These are phyloP conservation scores for Myotis planiceps DNA, from an alignment of 2,797 vertebrate genomes.

Conservation along the genomic window DNA sequence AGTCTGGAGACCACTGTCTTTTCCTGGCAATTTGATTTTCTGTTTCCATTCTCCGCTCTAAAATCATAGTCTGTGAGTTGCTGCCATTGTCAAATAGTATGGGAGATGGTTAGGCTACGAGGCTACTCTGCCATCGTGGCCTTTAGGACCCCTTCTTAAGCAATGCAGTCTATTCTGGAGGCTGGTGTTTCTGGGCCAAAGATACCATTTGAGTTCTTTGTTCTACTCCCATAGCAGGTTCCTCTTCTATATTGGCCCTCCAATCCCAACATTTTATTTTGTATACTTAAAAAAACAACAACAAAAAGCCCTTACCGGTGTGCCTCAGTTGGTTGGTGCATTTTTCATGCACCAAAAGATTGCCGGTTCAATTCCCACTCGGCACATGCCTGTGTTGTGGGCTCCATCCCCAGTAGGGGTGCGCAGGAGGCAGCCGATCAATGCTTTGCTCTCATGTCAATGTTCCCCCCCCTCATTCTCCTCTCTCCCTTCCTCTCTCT, in stretches of 20 bases:
- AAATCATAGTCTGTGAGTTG: not conserved
- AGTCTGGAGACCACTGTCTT: not conserved
- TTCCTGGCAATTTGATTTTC: not conserved
- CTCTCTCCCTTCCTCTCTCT: not conserved
- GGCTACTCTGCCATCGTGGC: not conserved
- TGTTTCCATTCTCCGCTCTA: not conserved
- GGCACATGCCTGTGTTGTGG: not conserved
- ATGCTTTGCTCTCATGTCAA: not conserved
- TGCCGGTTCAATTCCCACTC: not conserved
- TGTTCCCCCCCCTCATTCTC: not conserved
- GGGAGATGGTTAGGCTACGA: not conserved
- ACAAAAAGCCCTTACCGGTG: not conserved
- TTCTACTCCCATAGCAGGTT: not conserved
- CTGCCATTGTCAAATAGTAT: not conserved
- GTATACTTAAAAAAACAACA: not conserved
- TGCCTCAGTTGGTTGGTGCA: not conserved
- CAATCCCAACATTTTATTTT: not conserved
- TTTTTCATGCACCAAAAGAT: not conserved
- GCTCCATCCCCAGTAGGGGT: not conserved
- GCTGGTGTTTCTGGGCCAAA: not conserved
- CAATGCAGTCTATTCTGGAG: not conserved
- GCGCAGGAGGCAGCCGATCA: not conserved
- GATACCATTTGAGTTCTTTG: conserved; percentile 16
- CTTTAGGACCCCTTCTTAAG: not conserved
- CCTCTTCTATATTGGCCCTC: not conserved